Percentiles rank a stretch among this genome's conserved stretches.
phyloP scores from a whole-genome alignment of 92 coral and sea anemone genomes.

The Meandrina meandrites region DNA sequence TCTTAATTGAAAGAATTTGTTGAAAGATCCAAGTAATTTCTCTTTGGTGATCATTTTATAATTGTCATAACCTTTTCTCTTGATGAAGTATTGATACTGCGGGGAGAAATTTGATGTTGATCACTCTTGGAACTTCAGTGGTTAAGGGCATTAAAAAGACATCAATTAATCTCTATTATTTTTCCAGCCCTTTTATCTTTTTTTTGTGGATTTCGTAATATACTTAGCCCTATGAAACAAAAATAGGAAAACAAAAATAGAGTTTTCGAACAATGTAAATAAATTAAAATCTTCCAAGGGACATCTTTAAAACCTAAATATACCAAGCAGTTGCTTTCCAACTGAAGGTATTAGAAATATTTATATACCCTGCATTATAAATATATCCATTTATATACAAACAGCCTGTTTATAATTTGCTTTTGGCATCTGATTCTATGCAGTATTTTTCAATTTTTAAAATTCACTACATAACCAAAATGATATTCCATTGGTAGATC shows the following conservation, averaged over 20 bases:
- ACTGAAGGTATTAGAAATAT: not conserved
- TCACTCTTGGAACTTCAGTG: too few relatives aligned
- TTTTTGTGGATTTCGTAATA: not conserved
- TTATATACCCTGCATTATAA: not conserved
- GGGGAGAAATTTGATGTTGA: too few relatives aligned
- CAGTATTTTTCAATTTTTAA: not conserved
- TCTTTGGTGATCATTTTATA: too few relatives aligned
- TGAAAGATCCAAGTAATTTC: too few relatives aligned
- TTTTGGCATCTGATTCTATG: not conserved
- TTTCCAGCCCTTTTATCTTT: not conserved
- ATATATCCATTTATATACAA: conserved; percentile 3
- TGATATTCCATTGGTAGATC: not conserved
- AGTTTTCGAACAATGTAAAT: conserved; percentile 1
- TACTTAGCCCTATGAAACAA: conserved; percentile 35
- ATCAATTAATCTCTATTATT: not conserved
- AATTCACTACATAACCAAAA: not conserved
- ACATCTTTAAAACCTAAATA: not conserved
- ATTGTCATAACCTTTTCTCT: too few relatives aligned
- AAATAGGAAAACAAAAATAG: conserved; percentile 31
- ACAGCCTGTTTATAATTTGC: not conserved
- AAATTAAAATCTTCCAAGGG: conserved; percentile 16
- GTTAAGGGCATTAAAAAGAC: not conserved
- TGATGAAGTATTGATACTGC: too few relatives aligned
- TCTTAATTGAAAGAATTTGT: too few relatives aligned
- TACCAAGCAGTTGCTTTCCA: not conserved